These are phyloP conservation scores for Pedionomus torquatus DNA, from an alignment of 2,113 vertebrate genomes.

Conservation along the genomic window DNA sequence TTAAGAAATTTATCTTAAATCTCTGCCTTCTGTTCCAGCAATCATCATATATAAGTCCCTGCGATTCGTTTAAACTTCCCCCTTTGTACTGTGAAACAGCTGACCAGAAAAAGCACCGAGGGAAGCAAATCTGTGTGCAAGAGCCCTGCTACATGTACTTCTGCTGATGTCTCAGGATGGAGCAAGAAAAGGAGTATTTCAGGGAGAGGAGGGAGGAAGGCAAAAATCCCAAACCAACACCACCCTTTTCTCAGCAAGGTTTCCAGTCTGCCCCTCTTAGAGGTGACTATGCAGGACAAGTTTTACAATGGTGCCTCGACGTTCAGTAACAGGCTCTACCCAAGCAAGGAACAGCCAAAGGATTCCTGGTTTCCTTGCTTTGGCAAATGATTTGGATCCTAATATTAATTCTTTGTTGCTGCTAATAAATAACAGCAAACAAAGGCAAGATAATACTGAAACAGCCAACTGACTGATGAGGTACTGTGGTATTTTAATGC, in stretches of 20 bases:
- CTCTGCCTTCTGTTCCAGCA: not conserved
- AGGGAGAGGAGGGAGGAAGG: rapidly evolving
- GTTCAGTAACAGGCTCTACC: not conserved
- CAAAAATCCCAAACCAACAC: not conserved
- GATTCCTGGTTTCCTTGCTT: not conserved
- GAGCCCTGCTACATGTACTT: not conserved
- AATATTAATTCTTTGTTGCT: too few species aligned
- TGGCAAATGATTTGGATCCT: not conserved
- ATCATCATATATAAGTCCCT: not conserved
- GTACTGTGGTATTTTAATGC: not conserved
- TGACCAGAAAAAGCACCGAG: not conserved
- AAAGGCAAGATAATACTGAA: not conserved
- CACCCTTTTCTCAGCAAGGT: not conserved
- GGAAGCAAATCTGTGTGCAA: not conserved
- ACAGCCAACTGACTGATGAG: not conserved
- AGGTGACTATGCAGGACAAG: not conserved
- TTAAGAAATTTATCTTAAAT: not conserved
- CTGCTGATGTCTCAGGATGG: not conserved
- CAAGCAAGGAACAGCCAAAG: not conserved
- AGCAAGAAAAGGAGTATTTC: not conserved
- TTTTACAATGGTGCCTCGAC: not conserved
- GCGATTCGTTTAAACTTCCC: not conserved
- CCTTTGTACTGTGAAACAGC: not conserved
- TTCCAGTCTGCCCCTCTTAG: not conserved
- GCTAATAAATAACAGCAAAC: not conserved